A percentile compares a stretch with the other conserved stretches of the same genome.
phyloP scores from a whole-genome alignment of 2,113 vertebrate genomes.

The Malurus melanocephalus region DNA sequence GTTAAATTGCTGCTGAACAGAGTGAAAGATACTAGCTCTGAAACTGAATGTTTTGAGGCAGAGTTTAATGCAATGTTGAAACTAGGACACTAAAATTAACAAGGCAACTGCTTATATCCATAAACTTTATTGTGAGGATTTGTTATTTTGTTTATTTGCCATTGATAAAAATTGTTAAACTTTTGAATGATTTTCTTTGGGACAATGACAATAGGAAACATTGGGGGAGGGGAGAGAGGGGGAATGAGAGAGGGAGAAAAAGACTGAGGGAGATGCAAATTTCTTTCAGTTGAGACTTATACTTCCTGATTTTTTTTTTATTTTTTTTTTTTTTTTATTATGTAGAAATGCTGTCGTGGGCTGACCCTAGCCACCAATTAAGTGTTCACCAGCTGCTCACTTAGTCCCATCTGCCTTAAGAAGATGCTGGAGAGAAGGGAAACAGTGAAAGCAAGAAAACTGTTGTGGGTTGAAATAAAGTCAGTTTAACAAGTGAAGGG shows the following conservation, averaged over 20 bases:
- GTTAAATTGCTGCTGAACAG: neutral
- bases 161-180: neutral
- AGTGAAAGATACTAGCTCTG: neutral
- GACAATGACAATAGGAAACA: neutral
- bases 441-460: neutral
- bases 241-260: neutral
- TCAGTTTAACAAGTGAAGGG: neutral
- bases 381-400: neutral
- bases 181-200: neutral
- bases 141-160: neutral
- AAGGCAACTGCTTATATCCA: neutral
- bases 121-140: neutral
- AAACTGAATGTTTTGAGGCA: neutral
- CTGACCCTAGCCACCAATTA: neutral
- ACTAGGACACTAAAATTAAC: neutral
- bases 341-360: neutral
- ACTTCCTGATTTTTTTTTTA: neutral
- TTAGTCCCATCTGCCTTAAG: neutral
- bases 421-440: neutral
- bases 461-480: neutral
- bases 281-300: neutral
- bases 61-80: neutral
- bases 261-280: neutral
- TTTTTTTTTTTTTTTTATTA: neutral
- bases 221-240: fast-evolving